Conservation (phyloP, 1,140 invertebrate genomes). For the Sinonovacula constricta region DNA sequence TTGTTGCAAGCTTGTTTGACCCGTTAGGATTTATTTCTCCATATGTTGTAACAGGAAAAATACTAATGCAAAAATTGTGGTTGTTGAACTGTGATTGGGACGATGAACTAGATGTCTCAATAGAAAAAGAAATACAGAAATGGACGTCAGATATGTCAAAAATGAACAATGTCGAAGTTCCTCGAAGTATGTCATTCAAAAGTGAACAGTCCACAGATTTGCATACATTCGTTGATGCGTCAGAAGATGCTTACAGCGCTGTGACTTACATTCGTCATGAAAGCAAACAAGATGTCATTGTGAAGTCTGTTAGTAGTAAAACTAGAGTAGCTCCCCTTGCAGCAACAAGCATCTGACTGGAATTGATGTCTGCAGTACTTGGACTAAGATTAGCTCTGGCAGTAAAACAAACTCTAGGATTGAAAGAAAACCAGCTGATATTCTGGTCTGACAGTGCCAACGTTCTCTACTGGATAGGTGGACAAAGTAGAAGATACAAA, state of each 20-base stretch:
- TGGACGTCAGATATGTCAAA: neutral
- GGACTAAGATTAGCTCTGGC: neutral
- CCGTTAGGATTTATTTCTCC: neutral
- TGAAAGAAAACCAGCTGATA: neutral
- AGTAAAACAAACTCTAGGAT: neutral
- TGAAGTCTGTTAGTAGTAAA: conserved; percentile 18
- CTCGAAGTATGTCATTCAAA: neutral
- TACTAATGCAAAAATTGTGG: conserved; percentile 26
- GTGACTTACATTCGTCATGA: conserved; percentile 8
- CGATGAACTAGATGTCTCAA: neutral
- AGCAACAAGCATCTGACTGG: conserved; percentile 9
- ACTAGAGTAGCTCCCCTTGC: conserved; percentile 12
- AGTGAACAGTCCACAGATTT: neutral
- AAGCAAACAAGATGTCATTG: neutral
- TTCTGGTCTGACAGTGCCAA: conserved; percentile 39
- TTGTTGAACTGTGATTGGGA: conserved; percentile 20
- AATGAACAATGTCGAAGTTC: neutral
- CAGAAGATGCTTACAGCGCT: neutral
- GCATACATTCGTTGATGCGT: conserved; percentile 34
- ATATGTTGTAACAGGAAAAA: conserved; percentile 17
- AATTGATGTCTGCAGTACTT: neutral
- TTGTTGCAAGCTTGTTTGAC: neutral
- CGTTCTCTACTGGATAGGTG: conserved; percentile 26
- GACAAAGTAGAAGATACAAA: neutral
- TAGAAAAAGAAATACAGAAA: neutral